These are phyloP conservation scores for Astyanax mexicanus DNA, from an alignment of 2,797 vertebrate genomes.

Conservation along the genomic window DNA sequence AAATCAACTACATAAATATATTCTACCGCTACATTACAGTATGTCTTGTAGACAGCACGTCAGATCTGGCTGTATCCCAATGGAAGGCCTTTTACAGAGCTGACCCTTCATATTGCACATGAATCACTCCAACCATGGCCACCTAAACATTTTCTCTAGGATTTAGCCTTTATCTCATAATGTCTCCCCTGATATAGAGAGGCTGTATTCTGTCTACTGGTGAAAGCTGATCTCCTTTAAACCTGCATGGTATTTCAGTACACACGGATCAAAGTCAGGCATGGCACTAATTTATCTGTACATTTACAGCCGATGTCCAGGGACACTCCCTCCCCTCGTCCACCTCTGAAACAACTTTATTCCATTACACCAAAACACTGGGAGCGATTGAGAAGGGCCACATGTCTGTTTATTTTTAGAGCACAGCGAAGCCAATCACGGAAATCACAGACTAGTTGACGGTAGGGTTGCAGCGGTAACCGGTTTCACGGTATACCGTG, in stretches of 20 bases:
- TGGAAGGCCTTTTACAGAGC: slow-evolving; percentile 1
- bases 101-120: slow-evolving; percentile 38
- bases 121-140: slow-evolving; percentile 44
- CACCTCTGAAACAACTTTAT: slow-evolving; percentile 1
- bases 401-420: background rate
- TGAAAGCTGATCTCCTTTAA: slow-evolving; percentile 41
- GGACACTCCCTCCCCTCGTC: background rate
- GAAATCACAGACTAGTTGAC: background rate
- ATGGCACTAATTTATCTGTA: slow-evolving; percentile 23
- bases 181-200: slow-evolving; percentile 51
- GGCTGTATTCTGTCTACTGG: slow-evolving; percentile 22
- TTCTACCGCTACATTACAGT: slow-evolving; percentile 8
- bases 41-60: background rate
- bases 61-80: background rate
- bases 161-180: slow-evolving; percentile 44
- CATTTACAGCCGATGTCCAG: slow-evolving; percentile 22
- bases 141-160: slow-evolving; percentile 21
- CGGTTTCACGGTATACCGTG: too few relatives aligned
- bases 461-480: too few relatives aligned
- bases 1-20: slow-evolving; percentile 14
- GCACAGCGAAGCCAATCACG: background rate
- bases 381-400: background rate
- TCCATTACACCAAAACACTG: background rate
- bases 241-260: slow-evolving; percentile 10
- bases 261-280: slow-evolving; percentile 21